Evolutionary conservation across 2,113 vertebrate species (phyloP), one percentile per base, ranked within the genome.

Genomic region (Tragelaphus imberbis): DNA sequence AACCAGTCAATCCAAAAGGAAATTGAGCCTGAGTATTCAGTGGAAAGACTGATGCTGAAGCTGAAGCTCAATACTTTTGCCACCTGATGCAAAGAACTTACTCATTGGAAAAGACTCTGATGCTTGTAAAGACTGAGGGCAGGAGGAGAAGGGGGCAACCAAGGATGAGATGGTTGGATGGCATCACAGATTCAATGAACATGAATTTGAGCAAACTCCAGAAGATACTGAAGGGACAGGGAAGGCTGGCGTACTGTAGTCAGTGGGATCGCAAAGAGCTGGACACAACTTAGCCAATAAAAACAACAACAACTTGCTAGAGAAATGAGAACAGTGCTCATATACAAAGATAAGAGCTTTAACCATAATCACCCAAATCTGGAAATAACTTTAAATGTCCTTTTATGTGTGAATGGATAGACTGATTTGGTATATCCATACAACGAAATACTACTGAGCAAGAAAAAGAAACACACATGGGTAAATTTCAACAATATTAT

Each of bases 371-470:
- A 86, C 13, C 27, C 36, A 96, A 97, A 88, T 91, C 5, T 71
- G 28, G n/a, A 95, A 96, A 91, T 85, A 75, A 65, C 7, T 84
- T 85, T 88, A 85, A 85, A 80, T 92, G 25, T 47, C 5, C 17
- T 65, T 58, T 81, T 36, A 53, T 16, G 21, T 49, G 17, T 55
- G 19, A 97, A 58, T 81, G 59, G 49, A 84, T 51, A 81, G 88
- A 23, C 28, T 21, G 13, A 53, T 90, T 44, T 84, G 33, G 23
- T 51, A 79, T 95, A 88, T 68, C 2, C n/a, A 36, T 27, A 55
- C 14, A 68, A 59, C 2, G 16, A 36, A 84, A 68, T 84, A 79
- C 28, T 87, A 91, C 4, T 84, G 28, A 84, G 33, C 53, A 93
- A 75, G 23, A 33, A 95, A 93, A 93, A 65, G 7, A 36, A 79